Percentiles rank a stretch among this genome's conserved stretches.
phyloP scores from a whole-genome alignment of 30 jellyfish, hydroid and myxozoan species.

The Pseudorhiza aurosa region DNA sequence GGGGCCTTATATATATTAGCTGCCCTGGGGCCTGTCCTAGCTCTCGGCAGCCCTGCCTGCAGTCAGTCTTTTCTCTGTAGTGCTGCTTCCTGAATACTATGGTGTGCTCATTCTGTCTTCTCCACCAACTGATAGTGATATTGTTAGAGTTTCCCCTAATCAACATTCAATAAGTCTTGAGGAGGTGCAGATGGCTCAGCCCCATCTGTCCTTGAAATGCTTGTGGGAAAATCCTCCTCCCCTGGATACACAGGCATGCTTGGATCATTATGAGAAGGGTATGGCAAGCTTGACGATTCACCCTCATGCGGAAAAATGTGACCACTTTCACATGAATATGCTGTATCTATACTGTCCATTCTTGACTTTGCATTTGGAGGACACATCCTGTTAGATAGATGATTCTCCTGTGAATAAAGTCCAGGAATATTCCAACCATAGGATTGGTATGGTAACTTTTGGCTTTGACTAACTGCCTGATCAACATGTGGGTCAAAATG shows the following conservation, averaged over 20 bases:
- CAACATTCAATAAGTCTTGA: neutral
- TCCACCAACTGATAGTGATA: too few species aligned
- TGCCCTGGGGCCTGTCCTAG: too few species aligned
- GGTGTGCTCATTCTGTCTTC: too few species aligned
- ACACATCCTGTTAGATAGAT: neutral
- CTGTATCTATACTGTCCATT: neutral
- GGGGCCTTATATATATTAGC: too few species aligned
- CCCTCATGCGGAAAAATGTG: neutral
- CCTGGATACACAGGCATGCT: neutral
- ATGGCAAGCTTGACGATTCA: neutral
- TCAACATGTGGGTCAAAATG: neutral
- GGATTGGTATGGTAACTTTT: conserved; percentile 6
- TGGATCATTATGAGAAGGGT: neutral
- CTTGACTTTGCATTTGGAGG: neutral
- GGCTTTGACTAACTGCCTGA: neutral
- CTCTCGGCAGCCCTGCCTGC: too few species aligned
- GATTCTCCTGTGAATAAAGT: neutral
- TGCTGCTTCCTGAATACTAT: too few species aligned
- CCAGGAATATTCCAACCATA: conserved; percentile 65
- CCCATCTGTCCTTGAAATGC: neutral
- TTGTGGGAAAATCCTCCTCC: neutral
- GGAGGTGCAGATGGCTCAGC: neutral
- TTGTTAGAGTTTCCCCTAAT: too few species aligned
- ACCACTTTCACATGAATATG: neutral
- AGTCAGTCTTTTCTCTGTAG: too few species aligned